Percentiles rank a stretch among this genome's conserved stretches.
phyloP scores from a whole-genome alignment of 2,888 invertebrate genomes.

The Hirtodrosophila confusa region DNA sequence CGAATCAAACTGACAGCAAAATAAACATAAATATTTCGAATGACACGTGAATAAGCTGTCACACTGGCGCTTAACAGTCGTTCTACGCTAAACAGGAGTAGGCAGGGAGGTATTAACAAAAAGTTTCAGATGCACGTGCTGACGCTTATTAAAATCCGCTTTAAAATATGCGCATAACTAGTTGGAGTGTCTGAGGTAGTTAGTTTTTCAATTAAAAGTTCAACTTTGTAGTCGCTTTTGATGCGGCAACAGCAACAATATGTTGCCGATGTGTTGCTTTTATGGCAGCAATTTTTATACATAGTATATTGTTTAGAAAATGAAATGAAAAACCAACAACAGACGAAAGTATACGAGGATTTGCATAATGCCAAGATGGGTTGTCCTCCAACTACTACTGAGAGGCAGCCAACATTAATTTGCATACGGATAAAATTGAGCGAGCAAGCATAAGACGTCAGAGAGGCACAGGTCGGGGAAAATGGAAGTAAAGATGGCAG shows the following conservation, averaged over 20 bases:
- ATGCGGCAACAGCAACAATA: conserved; percentile 18
- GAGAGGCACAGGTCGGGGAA: not conserved
- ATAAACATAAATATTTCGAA: conserved; percentile 1
- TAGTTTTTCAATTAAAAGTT: conserved; percentile 68
- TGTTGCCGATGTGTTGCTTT: conserved; percentile 34
- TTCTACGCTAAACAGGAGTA: not conserved
- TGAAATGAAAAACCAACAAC: conserved; percentile 63
- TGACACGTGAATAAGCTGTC: not conserved
- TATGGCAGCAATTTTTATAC: conserved; percentile 17
- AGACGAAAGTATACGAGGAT: conserved; percentile 41
- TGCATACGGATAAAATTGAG: conserved; percentile 52
- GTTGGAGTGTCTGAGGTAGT: conserved; percentile 46
- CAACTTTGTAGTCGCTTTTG: conserved; percentile 29
- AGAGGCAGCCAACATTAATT: conserved; percentile 51
- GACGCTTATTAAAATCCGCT: conserved; percentile 43
- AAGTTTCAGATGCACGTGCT: conserved; percentile 39
- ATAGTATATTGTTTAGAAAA: conserved; percentile 50
- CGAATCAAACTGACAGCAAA: conserved; percentile 2
- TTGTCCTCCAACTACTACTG: conserved; percentile 14
- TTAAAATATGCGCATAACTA: conserved; percentile 17
- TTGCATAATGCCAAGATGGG: conserved; percentile 54
- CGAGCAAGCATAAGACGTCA: not conserved
- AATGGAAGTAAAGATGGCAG: too few species aligned
- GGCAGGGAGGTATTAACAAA: not conserved
- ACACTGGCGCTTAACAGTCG: not conserved